Evolutionary conservation across 2,113 vertebrate species (phyloP).

Genomic region (Lonchura striata): DNA sequence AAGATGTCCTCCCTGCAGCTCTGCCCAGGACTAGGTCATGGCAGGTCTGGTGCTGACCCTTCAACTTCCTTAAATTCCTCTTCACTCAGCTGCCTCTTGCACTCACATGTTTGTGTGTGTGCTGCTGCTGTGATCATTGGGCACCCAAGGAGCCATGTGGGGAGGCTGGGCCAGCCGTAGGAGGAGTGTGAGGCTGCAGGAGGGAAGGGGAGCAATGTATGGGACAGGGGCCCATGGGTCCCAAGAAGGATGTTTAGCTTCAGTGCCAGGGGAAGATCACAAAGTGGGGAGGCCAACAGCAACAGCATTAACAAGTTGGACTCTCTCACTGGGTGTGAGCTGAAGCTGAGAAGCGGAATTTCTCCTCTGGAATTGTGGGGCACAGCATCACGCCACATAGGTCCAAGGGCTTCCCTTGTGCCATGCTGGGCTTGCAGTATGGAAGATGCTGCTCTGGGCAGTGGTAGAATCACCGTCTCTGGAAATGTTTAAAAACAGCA

Average conservation of each 20-base stretch:
- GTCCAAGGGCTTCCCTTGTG: accelerated
- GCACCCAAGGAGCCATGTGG: neutral
- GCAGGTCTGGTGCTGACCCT: neutral
- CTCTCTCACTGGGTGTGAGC: neutral
- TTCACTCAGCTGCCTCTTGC: neutral
- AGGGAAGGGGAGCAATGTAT: neutral
- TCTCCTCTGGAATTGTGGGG: accelerated
- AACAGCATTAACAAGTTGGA: neutral
- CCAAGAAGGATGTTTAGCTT: neutral
- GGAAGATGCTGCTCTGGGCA: neutral
- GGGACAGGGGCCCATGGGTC: accelerated
- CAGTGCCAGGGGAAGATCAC: neutral
- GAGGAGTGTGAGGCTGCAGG: neutral
- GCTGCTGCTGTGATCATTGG: neutral
- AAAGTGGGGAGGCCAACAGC: accelerated
- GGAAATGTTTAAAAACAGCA: neutral
- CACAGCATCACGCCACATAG: neutral
- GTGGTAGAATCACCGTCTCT: neutral
- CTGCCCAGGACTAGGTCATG: neutral
- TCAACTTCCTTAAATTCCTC: neutral
- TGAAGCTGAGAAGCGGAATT: neutral
- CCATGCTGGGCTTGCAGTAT: accelerated
- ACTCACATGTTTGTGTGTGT: neutral
- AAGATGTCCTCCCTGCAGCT: neutral
- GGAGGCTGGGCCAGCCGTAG: accelerated